These are phyloP conservation scores for Scomber colias DNA, from an alignment of 2,113 vertebrate genomes.

Conservation along the genomic window DNA sequence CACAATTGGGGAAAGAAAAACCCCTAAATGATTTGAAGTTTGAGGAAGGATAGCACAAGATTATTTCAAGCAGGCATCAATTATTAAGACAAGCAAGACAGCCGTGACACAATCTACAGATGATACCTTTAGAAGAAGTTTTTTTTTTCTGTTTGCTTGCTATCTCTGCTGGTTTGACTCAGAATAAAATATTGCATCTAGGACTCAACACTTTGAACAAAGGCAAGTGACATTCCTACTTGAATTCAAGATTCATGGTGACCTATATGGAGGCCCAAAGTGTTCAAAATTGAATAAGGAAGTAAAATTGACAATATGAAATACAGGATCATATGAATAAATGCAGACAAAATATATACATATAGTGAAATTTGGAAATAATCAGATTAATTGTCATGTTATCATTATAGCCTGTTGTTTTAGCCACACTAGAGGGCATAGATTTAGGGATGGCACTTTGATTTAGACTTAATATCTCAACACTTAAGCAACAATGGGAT, in stretches of 20 bases:
- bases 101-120: constrained; percentile 28
- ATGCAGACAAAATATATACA: no score
- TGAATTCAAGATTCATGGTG: background rate
- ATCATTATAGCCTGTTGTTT: no score
- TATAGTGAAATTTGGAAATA: no score
- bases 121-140: background rate
- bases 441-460: no score
- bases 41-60: constrained; percentile 24
- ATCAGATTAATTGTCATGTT: no score
- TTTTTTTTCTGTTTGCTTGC: background rate
- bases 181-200: constrained; percentile 24
- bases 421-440: no score
- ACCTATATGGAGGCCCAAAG: no score
- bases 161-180: constrained; percentile 4
- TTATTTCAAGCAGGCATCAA: constrained; percentile 60
- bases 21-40: constrained; percentile 31
- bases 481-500: no score
- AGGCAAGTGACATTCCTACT: background rate
- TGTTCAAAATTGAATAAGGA: no score
- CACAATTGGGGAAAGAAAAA: background rate
- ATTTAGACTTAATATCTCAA: no score
- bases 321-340: no score
- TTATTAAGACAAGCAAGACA: constrained; percentile 60
- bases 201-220: constrained; percentile 30
- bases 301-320: no score